phyloP scores from a whole-genome alignment of 2,113 vertebrate genomes.

The Anser cygnoides region DNA sequence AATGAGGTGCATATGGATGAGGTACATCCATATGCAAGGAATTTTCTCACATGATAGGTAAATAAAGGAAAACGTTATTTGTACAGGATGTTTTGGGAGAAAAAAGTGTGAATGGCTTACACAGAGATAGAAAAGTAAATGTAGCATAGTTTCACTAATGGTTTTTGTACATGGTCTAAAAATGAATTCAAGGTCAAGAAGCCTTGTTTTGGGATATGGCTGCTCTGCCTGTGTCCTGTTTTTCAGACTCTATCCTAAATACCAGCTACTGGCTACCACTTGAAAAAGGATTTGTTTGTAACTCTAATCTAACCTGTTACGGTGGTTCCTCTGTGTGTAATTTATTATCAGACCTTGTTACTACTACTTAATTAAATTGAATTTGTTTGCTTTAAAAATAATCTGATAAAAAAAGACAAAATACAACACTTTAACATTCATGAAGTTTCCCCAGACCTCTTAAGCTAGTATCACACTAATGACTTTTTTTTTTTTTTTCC shows the following conservation, averaged over 20 bases:
- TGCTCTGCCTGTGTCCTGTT: rapidly evolving
- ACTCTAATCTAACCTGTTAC: not conserved
- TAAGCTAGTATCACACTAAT: not conserved
- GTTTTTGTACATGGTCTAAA: not conserved
- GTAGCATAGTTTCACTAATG: not conserved
- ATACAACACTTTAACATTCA: not conserved
- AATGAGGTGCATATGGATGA: not conserved
- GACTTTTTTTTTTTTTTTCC: not conserved
- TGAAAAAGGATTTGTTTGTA: not conserved
- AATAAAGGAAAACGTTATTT: not conserved
- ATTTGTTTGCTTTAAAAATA: not conserved
- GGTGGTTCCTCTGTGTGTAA: not conserved
- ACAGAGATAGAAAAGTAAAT: not conserved
- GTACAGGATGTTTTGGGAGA: not conserved
- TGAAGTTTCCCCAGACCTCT: not conserved
- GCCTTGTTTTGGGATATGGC: not conserved
- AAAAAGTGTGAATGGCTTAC: not conserved
- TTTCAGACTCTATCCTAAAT: not conserved
- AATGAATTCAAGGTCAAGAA: not conserved
- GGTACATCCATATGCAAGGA: not conserved
- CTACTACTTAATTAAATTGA: not conserved
- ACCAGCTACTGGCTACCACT: rapidly evolving
- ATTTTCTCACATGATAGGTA: not conserved
- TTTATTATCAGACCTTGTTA: not conserved
- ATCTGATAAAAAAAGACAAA: not conserved